These are phyloP conservation scores for Rattus norvegicus DNA, from an alignment of 2,113 vertebrate species.

Conservation along the genomic window DNA sequence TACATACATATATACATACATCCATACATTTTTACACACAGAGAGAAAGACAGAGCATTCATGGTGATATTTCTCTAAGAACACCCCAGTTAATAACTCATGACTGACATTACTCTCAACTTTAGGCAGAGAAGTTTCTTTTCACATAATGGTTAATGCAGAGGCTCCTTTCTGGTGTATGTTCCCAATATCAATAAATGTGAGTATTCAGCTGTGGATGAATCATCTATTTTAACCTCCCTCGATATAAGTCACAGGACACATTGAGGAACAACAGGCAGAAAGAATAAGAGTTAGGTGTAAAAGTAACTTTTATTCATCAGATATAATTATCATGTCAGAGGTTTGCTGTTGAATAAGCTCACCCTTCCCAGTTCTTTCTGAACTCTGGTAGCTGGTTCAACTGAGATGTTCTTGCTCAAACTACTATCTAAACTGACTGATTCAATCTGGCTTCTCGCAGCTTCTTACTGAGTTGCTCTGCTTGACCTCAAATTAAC, in stretches of 20 bases:
- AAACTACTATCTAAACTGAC: too few species aligned
- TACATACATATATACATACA: not conserved
- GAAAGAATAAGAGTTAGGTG: not conserved
- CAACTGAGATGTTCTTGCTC: too few species aligned
- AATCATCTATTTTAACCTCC: not conserved
- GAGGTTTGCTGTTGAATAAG: too few species aligned
- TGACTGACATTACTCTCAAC: not conserved
- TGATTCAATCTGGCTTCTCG: too few species aligned
- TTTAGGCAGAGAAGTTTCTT: not conserved
- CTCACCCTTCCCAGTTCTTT: too few species aligned
- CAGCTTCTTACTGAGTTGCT: too few species aligned
- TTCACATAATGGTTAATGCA: not conserved
- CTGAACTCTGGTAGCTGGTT: too few species aligned
- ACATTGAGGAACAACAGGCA: not conserved
- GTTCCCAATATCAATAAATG: not conserved
- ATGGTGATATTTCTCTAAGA: not conserved
- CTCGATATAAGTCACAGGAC: not conserved
- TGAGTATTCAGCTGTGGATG: not conserved
- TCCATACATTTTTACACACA: not conserved
- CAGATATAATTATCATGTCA: too few species aligned
- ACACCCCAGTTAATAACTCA: not conserved
- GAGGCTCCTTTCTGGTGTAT: not conserved
- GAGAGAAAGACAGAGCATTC: not conserved
- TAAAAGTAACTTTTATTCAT: too few species aligned
- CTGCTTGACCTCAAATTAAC: too few species aligned